Evolutionary conservation across 37 sponge, comb jelly and placozoan genomes (phyloP).

Genomic region (Halichondria panicea): DNA sequence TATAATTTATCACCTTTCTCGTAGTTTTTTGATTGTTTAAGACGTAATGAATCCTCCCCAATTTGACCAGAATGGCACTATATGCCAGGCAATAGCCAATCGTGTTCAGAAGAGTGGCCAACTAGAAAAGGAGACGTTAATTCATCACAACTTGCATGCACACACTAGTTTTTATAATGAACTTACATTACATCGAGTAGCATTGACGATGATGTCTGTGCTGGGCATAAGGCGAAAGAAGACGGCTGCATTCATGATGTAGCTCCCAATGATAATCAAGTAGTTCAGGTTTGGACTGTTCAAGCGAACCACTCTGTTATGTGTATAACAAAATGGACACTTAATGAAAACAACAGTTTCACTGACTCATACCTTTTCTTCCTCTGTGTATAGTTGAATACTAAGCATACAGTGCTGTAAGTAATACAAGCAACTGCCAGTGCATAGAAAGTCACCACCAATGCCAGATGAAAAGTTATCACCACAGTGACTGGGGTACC

Average conservation of each 20-base stretch:
- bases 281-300: slow-evolving; percentile 5
- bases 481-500: slow-evolving; percentile 11
- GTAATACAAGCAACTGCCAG: background rate
- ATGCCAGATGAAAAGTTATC: background rate
- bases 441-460: background rate
- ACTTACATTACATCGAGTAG: background rate
- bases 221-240: no score
- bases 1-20: no score
- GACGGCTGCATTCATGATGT: no score
- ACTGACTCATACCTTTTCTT: slow-evolving; percentile 13
- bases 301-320: background rate
- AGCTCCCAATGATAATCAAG: no score
- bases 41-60: slow-evolving; percentile 28
- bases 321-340: background rate
- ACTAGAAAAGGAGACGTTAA: background rate
- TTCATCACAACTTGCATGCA: background rate
- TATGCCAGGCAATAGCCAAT: slow-evolving; percentile 12
- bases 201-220: background rate
- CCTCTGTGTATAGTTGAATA: slow-evolving; percentile 17
- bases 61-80: slow-evolving; percentile 17
- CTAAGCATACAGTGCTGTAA: background rate
- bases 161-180: background rate
- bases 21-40: no score
- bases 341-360: background rate
- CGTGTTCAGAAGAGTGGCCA: background rate